phyloP scores from a whole-genome alignment of 1,140 invertebrate species.

The Ctenoplectra terminalis region DNA sequence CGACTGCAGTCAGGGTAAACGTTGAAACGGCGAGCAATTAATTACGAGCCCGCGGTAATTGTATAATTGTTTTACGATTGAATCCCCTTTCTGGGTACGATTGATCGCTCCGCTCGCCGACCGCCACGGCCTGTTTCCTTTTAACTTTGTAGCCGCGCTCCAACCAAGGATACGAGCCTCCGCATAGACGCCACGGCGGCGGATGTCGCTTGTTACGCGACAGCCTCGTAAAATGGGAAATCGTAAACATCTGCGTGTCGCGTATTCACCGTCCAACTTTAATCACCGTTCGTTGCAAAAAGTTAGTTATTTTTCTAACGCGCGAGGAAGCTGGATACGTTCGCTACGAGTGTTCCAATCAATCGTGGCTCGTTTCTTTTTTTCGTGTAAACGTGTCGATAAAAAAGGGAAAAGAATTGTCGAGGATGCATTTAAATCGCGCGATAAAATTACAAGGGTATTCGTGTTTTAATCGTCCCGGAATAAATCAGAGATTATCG shows the following conservation, averaged over 20 bases:
- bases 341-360: background rate
- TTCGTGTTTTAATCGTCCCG: background rate
- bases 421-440: background rate
- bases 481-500: background rate
- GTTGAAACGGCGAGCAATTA: slow-evolving; percentile 73
- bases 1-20: slow-evolving; percentile 65
- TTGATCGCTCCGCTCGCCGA: background rate
- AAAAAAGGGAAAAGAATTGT: background rate
- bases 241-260: background rate
- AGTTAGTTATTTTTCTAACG: background rate
- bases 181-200: background rate
- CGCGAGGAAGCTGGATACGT: background rate
- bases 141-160: background rate
- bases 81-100: slow-evolving; percentile 37
- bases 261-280: background rate
- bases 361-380: background rate
- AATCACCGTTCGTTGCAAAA: background rate
- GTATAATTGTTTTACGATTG: slow-evolving; percentile 79
- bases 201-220: background rate
- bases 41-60: slow-evolving; percentile 75
- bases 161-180: background rate
- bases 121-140: slow-evolving; percentile 2
- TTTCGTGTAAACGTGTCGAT: background rate
- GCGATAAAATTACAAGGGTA: background rate
- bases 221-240: slow-evolving; percentile 8